Percentiles rank a stretch among this genome's conserved stretches.
phyloP scores from a whole-genome alignment of 2,888 invertebrate genomes.

The Acholoe squamosa region DNA sequence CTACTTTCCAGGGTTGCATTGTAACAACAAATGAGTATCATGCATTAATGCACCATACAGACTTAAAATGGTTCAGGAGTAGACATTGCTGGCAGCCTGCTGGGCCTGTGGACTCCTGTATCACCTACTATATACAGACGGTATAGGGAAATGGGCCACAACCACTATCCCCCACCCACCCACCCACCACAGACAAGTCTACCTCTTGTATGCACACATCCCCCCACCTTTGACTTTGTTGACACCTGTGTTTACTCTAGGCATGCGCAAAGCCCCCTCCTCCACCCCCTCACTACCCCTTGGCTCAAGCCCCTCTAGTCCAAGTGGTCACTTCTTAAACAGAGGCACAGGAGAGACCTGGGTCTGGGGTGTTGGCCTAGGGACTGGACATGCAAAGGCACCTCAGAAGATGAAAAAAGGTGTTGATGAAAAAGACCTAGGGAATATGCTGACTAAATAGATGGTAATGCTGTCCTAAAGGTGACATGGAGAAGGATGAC shows the following conservation, averaged over 20 bases:
- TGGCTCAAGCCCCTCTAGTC: background rate
- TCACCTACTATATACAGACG: background rate
- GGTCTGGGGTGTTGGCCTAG: background rate
- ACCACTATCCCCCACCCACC: background rate
- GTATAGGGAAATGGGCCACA: background rate
- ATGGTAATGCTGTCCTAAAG: background rate
- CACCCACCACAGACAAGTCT: too few relatives aligned
- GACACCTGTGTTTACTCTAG: constrained; percentile 20
- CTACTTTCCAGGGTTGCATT: too few relatives aligned
- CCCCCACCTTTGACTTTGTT: constrained; percentile 10
- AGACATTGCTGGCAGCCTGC: too few relatives aligned
- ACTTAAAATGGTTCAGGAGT: too few relatives aligned
- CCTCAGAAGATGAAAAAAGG: background rate
- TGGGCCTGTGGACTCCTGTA: background rate
- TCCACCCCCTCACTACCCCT: background rate
- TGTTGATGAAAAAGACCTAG: background rate
- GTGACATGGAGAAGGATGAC: background rate
- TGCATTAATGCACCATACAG: too few relatives aligned
- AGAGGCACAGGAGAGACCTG: background rate
- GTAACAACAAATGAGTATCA: too few relatives aligned
- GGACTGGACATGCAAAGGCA: background rate
- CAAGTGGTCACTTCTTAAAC: background rate
- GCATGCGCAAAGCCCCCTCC: background rate
- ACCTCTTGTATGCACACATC: background rate
- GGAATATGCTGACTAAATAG: too few relatives aligned